phyloP scores from a whole-genome alignment of 2,888 invertebrate species.

The Acrobasis consociella region DNA sequence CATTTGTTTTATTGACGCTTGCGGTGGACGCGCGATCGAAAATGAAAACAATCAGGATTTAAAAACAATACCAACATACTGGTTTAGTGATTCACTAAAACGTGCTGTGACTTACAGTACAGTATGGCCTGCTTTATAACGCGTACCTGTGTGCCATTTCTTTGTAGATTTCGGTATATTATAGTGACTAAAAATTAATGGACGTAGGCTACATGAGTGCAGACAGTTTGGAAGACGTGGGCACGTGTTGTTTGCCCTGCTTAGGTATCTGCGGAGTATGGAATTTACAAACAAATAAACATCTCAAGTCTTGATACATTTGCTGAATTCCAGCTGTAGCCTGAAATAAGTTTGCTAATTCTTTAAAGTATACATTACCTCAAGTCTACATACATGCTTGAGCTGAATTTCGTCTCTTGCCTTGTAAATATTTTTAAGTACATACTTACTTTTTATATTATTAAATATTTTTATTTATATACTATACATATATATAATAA shows the following conservation, averaged over 20 bases:
- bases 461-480: too few relatives aligned
- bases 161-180: constrained; percentile 37
- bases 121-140: constrained; percentile 53
- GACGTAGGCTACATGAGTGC: constrained; percentile 63
- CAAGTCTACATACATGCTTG: too few relatives aligned
- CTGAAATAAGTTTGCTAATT: background rate
- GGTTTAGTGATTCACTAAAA: constrained; percentile 62
- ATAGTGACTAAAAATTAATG: constrained; percentile 49
- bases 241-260: constrained; percentile 75
- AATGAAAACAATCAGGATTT: constrained; percentile 65
- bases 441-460: too few relatives aligned
- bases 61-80: constrained; percentile 70
- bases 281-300: constrained; percentile 1
- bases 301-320: constrained; percentile 26
- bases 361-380: too few relatives aligned
- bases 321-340: background rate
- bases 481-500: too few relatives aligned
- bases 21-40: constrained; percentile 39
- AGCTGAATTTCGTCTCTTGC: too few relatives aligned
- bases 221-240: constrained; percentile 69
- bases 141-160: constrained; percentile 49
- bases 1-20: constrained; percentile 61
- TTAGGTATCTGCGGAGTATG: constrained; percentile 49
- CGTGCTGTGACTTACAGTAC: constrained; percentile 53
- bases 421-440: too few relatives aligned